Evolutionary conservation across 2,797 vertebrate species (phyloP).

Genomic region (Sebastes nivosus): DNA sequence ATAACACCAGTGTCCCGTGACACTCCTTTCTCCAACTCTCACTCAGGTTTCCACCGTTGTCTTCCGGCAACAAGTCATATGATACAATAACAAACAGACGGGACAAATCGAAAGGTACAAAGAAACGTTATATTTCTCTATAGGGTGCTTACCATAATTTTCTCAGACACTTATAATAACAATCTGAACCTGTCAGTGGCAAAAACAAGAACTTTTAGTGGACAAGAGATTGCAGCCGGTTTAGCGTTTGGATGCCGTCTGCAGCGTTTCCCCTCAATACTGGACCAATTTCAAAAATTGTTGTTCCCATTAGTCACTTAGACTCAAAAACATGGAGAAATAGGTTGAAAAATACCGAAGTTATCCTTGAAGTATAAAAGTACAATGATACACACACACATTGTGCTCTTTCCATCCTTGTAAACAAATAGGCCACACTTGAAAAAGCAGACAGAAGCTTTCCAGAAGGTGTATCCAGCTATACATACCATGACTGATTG

Average conservation of each 20-base stretch:
- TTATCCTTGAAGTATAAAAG: not conserved
- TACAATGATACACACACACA: not conserved
- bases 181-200: too few relatives aligned
- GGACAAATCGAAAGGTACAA: rapidly evolving
- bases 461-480: not conserved
- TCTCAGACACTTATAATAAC: rapidly evolving
- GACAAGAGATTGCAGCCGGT: too few relatives aligned
- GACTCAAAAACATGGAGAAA: not conserved
- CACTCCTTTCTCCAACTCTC: too few relatives aligned
- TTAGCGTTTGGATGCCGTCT: not conserved
- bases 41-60: not conserved
- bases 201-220: rapidly evolving
- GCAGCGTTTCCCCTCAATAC: not conserved
- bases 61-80: too few relatives aligned
- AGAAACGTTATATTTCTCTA: not conserved
- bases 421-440: not conserved
- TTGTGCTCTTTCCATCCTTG: not conserved
- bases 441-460: not conserved
- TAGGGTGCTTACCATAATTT: not conserved
- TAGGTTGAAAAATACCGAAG: not conserved
- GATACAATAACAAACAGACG: not conserved
- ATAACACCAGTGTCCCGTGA: too few relatives aligned
- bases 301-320: not conserved
- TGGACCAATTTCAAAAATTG: not conserved
- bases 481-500: not conserved